Base-by-base conservation (phyloP, 2,888 invertebrate genomes). In the Notocelia uddmanniana region DNA sequence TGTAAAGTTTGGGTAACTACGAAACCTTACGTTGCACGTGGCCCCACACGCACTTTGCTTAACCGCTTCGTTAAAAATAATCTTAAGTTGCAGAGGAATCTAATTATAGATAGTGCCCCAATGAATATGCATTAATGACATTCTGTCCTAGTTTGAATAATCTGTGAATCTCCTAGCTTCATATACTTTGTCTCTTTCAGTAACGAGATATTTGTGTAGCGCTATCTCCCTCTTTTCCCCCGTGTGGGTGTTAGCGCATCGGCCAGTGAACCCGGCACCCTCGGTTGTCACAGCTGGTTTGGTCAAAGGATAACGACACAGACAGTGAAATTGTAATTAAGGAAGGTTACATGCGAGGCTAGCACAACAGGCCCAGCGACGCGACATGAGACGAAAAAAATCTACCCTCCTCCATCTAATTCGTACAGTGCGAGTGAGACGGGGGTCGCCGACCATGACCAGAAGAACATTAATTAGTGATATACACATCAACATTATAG, bases 231-330 rank as follows among this genome's bases (percentile, higher is more conserved):
- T 64, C 64, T 23, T 54, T 41, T 21, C 52, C 52, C 52, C 37
- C 54, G 68, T 45, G 68, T 60, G 68, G 50, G 68, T 60, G 52
- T 52, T 52, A 37, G 79, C 79, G 79, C 84, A 81, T 78, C 83
- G 89, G 87, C 76, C 88, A 83, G 74, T 85, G 89, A 90, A 86
- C 89, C 78, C 81, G 73, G 76, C 74, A 78, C 73, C 50, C 78
- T 79, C 81, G 73, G 75, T 73, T 78, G 73, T 18, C 78, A 83
- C 89, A 87, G 89, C 87, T 89, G 89, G 86, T 87, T 88, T 83
- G 72, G 79, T 82, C 80, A 82, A 80, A 83, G 78, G 81, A 80
- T 80, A 81, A 80, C 23, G 77, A 78, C 76, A 78, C 78, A 79
- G 79, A 76, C 78, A 48, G 45, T 15, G 21, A 15, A 19, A 3